A percentile compares a stretch with the other conserved stretches of the same genome.
phyloP scores from a whole-genome alignment of 1,140 invertebrate species.

The Drosophila bocqueti region DNA sequence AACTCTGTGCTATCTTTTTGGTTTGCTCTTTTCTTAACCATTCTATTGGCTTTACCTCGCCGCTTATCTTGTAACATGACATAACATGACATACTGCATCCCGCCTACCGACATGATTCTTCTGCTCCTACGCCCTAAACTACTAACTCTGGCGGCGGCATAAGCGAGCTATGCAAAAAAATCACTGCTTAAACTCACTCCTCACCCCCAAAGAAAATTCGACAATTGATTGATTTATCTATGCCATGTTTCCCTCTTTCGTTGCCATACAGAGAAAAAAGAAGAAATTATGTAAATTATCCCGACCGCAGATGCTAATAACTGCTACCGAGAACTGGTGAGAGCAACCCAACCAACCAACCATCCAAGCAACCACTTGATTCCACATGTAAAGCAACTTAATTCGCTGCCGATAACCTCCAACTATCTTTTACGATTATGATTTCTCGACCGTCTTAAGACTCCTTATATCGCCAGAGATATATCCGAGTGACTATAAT shows the following conservation, averaged over 20 bases:
- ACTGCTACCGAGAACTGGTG: slow-evolving; percentile 61
- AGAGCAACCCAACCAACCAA: slow-evolving; percentile 40
- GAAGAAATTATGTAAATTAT: slow-evolving; percentile 73
- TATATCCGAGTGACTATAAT: slow-evolving; percentile 53
- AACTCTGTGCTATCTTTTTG: slow-evolving; percentile 58
- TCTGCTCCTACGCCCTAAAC: slow-evolving; percentile 20
- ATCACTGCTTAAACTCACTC: slow-evolving; percentile 32
- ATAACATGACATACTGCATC: slow-evolving; percentile 24
- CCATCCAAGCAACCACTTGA: slow-evolving; percentile 45
- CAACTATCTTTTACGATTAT: slow-evolving; percentile 40
- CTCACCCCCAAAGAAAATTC: slow-evolving; percentile 20
- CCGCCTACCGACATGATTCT: slow-evolving; percentile 14
- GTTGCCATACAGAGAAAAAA: slow-evolving; percentile 62
- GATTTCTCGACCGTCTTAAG: slow-evolving; percentile 46
- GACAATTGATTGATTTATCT: slow-evolving; percentile 63
- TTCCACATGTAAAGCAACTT: slow-evolving; percentile 47
- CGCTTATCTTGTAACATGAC: slow-evolving; percentile 23
- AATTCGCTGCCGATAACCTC: slow-evolving; percentile 62
- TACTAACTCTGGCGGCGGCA: slow-evolving; percentile 58
- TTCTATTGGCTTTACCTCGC: slow-evolving; percentile 34
- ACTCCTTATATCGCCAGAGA: slow-evolving; percentile 44
- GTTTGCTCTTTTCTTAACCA: slow-evolving; percentile 56
- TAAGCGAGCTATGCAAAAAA: slow-evolving; percentile 41
- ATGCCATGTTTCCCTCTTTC: slow-evolving; percentile 71
- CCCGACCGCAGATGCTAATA: slow-evolving; percentile 59